Conservation (phyloP, 2,113 vertebrate species). For the Chelonoidis abingdonii region DNA sequence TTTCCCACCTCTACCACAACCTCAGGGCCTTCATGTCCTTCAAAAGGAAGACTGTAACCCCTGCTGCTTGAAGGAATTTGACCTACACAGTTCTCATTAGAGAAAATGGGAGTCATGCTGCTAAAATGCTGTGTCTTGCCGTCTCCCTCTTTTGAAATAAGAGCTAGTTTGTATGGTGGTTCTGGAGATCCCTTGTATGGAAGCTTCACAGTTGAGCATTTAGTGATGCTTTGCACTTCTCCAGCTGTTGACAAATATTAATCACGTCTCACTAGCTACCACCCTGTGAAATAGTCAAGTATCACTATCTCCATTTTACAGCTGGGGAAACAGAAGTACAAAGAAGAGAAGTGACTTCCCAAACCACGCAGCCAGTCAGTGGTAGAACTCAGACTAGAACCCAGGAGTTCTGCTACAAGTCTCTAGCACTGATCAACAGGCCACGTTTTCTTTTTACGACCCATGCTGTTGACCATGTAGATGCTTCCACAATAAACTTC, state of each 20-base stretch:
- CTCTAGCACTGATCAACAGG: neutral
- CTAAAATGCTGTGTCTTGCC: neutral
- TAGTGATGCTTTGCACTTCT: neutral
- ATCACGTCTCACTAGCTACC: too few relatives aligned
- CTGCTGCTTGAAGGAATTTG: neutral
- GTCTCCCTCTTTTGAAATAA: neutral
- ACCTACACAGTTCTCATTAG: neutral
- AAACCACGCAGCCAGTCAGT: neutral
- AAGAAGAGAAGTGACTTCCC: neutral
- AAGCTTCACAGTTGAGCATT: neutral
- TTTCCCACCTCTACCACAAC: conserved; percentile 64
- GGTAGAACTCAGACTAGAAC: neutral
- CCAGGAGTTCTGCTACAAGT: neutral
- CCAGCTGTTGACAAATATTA: neutral
- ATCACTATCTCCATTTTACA: neutral
- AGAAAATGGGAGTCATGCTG: neutral
- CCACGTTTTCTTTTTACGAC: neutral
- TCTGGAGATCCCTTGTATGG: neutral
- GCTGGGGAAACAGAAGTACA: neutral
- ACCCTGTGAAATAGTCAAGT: neutral
- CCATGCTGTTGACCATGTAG: neutral
- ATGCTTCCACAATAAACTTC: neutral
- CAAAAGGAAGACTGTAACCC: conserved; percentile 53
- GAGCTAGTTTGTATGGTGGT: neutral
- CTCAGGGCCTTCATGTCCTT: conserved; percentile 57